phyloP scores from a whole-genome alignment of 2,797 vertebrate species.

The Zalophus californianus region DNA sequence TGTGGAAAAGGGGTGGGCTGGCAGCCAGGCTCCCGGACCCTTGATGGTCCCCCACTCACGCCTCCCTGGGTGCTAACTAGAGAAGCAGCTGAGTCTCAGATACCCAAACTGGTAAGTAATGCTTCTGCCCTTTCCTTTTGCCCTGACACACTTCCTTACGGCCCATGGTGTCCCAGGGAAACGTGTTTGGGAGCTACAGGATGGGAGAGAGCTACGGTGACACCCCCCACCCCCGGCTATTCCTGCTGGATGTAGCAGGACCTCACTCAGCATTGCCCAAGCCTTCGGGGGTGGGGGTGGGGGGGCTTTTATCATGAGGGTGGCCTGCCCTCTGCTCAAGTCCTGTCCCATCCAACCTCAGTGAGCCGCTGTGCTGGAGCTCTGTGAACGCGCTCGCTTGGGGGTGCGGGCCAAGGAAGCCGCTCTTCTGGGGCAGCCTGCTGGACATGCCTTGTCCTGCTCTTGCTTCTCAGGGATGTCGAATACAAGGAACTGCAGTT shows the following conservation, averaged over 20 bases:
- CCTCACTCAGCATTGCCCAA: background rate
- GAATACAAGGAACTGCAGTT: constrained; percentile 95
- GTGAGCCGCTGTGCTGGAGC: fast-evolving
- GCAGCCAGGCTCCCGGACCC: background rate
- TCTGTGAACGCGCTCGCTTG: fast-evolving
- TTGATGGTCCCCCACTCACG: fast-evolving
- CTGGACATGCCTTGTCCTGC: background rate
- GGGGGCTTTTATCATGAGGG: background rate
- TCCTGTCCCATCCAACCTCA: background rate
- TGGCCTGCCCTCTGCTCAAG: background rate
- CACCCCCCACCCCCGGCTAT: background rate
- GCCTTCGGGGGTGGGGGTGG: background rate
- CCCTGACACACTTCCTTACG: background rate
- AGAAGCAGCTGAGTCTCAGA: background rate
- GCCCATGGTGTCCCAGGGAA: background rate
- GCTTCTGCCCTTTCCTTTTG: background rate
- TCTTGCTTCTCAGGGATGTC: constrained; percentile 90
- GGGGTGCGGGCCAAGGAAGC: background rate
- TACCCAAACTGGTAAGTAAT: fast-evolving
- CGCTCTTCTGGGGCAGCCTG: fast-evolving
- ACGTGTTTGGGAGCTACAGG: fast-evolving
- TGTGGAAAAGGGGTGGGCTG: background rate
- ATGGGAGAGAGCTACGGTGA: background rate
- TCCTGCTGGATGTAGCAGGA: background rate
- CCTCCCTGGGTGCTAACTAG: background rate